Evolutionary conservation across 2,113 vertebrate genomes (phyloP).

Genomic region (Columba janthina): DNA sequence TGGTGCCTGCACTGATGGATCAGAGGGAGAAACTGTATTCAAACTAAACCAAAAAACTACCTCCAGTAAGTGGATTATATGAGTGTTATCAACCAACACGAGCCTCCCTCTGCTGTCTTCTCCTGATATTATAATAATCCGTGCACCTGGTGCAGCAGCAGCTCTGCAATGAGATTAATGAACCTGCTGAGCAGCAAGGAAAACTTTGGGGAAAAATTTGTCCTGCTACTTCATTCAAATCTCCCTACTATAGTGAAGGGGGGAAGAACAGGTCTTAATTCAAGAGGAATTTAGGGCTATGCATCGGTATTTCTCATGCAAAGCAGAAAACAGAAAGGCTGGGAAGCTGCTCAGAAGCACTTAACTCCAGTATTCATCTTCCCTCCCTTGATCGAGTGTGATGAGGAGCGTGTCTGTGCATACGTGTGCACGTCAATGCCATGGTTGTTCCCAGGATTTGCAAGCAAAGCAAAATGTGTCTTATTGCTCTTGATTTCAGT

Average conservation of each 20-base stretch:
- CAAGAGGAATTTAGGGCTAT: not conserved
- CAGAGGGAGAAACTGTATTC: not conserved
- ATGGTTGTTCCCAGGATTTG: not conserved
- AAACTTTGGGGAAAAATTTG: not conserved
- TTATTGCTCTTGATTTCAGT: not conserved
- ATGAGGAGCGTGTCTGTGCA: not conserved
- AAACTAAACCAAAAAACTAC: not conserved
- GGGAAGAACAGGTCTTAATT: not conserved
- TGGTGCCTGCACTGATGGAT: not conserved
- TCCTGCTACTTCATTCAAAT: not conserved
- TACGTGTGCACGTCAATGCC: accelerated
- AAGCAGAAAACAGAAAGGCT: not conserved
- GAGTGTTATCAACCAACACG: not conserved
- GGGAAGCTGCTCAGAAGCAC: not conserved
- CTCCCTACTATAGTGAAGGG: accelerated
- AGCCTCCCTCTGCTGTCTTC: not conserved
- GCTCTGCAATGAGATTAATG: constrained; percentile 25
- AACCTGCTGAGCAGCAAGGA: not conserved
- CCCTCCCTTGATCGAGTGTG: not conserved
- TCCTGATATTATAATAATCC: constrained; percentile 4
- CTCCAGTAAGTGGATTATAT: constrained; percentile 24
- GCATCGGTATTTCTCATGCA: not conserved
- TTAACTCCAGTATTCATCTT: not conserved
- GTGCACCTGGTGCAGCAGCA: constrained; percentile 18
- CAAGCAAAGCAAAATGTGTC: not conserved